Conservation (phyloP, 2,113 vertebrate species). For the Tetraodon nigroviridis region DNA sequence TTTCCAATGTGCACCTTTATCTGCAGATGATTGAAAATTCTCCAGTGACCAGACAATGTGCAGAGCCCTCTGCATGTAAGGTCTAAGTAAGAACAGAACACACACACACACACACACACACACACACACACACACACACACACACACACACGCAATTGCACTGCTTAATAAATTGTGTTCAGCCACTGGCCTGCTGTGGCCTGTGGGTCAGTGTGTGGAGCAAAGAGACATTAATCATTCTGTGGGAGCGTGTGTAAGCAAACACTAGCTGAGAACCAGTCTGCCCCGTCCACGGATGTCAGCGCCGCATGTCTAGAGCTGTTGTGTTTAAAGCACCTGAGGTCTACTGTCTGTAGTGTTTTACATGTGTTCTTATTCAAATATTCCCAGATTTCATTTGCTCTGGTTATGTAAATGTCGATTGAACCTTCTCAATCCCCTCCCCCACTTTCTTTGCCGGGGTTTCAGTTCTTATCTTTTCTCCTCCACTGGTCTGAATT, state of each 20-base stretch:
- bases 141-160: constrained; percentile 33
- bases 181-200: constrained; percentile 57
- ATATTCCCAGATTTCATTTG: constrained; percentile 4
- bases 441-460: constrained; percentile 28
- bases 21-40: constrained; percentile 28
- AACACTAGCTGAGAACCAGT: not conserved
- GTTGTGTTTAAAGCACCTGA: not conserved
- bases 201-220: constrained; percentile 54
- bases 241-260: constrained; percentile 24
- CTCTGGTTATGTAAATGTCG: constrained; percentile 21
- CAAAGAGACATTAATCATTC: constrained; percentile 67
- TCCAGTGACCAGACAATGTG: constrained; percentile 29
- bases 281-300: not conserved
- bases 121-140: constrained; percentile 20
- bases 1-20: not conserved
- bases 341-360: not conserved
- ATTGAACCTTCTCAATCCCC: constrained; percentile 33
- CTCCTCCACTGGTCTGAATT: not conserved
- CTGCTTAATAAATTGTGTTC: constrained; percentile 65
- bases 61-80: constrained; percentile 15
- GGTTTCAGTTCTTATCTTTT: constrained; percentile 44
- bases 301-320: not conserved
- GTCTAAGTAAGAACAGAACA: constrained; percentile 29
- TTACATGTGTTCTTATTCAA: not conserved
- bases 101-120: constrained; percentile 9